phyloP scores from a whole-genome alignment of 2,113 vertebrate genomes.

The Illadopsis cleaveri region DNA sequence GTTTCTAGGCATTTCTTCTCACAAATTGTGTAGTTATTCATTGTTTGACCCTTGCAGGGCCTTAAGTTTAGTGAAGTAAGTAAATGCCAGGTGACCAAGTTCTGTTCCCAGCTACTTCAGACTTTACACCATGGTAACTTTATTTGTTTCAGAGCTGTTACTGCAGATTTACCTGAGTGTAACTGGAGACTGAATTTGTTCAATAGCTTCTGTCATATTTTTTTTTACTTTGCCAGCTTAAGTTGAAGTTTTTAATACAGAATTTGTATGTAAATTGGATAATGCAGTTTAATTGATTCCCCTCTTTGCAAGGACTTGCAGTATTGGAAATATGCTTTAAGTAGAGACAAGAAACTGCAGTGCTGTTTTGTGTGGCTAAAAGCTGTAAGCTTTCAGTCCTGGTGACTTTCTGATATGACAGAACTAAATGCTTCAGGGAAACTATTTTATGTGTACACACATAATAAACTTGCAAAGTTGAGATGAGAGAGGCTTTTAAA shows the following conservation, averaged over 20 bases:
- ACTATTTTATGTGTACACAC: not conserved
- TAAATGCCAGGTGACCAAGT: not conserved
- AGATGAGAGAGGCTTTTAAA: not conserved
- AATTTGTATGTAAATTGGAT: not conserved
- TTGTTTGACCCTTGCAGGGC: conserved; percentile 28
- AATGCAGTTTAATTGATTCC: not conserved
- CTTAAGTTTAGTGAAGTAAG: conserved; percentile 29
- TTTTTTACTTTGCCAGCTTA: not conserved
- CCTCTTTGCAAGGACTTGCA: not conserved
- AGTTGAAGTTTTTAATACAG: not conserved
- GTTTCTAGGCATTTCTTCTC: not conserved
- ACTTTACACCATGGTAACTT: not conserved
- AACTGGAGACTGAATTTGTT: not conserved
- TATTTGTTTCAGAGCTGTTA: not conserved
- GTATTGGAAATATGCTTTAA: conserved; percentile 54
- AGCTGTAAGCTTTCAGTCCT: conserved; percentile 51
- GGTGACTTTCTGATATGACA: conserved; percentile 56
- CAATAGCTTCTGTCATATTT: not conserved
- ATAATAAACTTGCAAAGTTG: not conserved
- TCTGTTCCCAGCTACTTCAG: not conserved
- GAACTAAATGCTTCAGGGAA: conserved; percentile 50
- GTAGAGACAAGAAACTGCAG: conserved; percentile 20
- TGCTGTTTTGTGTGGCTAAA: conserved; percentile 49
- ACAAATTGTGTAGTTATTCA: conserved; percentile 18
- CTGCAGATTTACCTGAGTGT: not conserved